Evolutionary conservation across 2,797 vertebrate genomes (phyloP), one percentile per base, ranked within the genome.

Genomic region (Lagocephalus sceleratus): DNA sequence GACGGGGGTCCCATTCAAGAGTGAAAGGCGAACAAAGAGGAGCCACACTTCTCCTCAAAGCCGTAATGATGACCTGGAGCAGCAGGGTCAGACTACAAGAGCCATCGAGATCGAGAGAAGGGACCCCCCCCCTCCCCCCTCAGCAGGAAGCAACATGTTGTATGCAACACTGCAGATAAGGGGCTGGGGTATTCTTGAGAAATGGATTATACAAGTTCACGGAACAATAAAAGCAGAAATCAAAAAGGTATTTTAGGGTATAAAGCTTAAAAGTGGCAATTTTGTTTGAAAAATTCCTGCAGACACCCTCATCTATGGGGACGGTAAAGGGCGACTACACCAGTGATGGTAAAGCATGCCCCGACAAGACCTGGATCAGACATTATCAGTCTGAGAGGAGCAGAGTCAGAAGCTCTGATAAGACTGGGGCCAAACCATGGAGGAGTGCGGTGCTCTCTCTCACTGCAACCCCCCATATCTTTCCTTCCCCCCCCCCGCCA

Each of bases 11-110:
- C 66, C 69, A 74, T 86, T 89, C 67, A 74, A 51, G 63, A 79
- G 57, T 60, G 63, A 81, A 76, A 62, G 70, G 63, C 80, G 81
- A 86, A 92, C 86, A 89, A 89, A 89, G 81, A 72, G 61, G 67
- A 74, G 73, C 65, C 82, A 84, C 86, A 76, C 86, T 87, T 76
- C 76, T 74, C 68, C 59, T 76, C 70, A 79, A 71, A 75, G 75
- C 56, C 54, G 52, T 66, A 63, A 79, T 78, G 72, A 81, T 82
- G 85, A 90, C 80, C 75, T 71, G 73, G 72, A 73, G 69, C 67
- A 63, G 62, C 3, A 10, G 63, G 81, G 85, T 85, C 78, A 75
- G 29, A 51, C 73, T 68, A 80, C 69, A 69, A 78, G 42, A 20
- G 42, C 10, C 50, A 54, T 56, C 60, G 66, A 69, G 62, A 54